Base-by-base conservation (phyloP, 2,113 vertebrate genomes). In the Ageneiosus marmoratus region DNA sequence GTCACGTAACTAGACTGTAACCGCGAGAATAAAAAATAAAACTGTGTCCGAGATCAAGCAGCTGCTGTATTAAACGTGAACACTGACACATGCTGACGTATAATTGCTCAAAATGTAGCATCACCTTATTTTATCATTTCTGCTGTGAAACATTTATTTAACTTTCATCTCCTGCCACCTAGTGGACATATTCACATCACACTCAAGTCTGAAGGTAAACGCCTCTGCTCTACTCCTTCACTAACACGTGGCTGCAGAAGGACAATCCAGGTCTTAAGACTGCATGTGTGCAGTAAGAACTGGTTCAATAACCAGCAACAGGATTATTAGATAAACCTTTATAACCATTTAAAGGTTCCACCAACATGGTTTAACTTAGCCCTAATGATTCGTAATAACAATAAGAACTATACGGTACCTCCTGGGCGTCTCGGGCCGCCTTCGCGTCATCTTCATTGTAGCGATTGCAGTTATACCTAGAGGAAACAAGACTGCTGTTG, bases 401-500 rank as follows among this genome's bases (percentile, higher is more conserved):
- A 41, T 44, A 8, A 44, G 24, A 1, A 73, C 12, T 27, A 41
- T 72, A 13, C 46, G 4, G 92, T 91, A 98, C 98, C 96, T 99
- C 98, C 91, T 99, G 98, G 67, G 98, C 98, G 86, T 99, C 98
- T 93, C 98, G 95, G 85, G 98, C 98, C 87, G 98, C 98, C 93
- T 99, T 99, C 81, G 98, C 98, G 89, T 99, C 98, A 89, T 99
- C 98, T 94, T 99, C 98, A 86, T 99, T 99, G 92, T 99, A 99
- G 89, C 98, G 97, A 92, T 99, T 99, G 93, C 98, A 99, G 94
- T 99, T 99, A 94, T 99, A 99, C 98, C 98, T 99, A 88, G 9
- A 62, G 58, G 46, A 67, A 16, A 79, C 8, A 20, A 29, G 16
- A 63, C 0, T 5, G 12, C 48, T 41, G 37, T 41, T 24, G 22